Evolutionary conservation across 2,888 invertebrate genomes (phyloP), one percentile per base, ranked within the genome.

Genomic region (Ormyrus thymus): DNA sequence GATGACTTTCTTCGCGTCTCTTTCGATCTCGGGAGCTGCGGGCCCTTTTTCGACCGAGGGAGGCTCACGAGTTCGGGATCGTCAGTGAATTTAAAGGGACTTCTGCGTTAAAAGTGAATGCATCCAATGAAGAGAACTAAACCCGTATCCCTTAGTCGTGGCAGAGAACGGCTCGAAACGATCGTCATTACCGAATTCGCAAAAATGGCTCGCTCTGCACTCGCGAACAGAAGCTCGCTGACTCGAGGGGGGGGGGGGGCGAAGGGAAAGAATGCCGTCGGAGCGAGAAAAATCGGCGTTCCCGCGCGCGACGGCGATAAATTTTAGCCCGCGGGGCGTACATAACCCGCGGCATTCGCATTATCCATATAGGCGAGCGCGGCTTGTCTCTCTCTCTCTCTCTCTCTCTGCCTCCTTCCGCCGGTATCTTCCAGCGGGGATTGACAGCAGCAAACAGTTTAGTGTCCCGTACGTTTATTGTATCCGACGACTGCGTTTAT

Each of bases 391-490:
- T 15, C 43, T 64, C 29, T 46, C 62, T 46, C 53, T 61, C 56
- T 15, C 29, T 29, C 3, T 29, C 78, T 84, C 86, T 85, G 84
- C 84, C 11, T 15, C 15, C 58, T 56, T n/a, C 10, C n/a, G 10
- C 62, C 61, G 6, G 29, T 29, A 29, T 29, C 29, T 29, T 29
- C 29, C 29, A 29, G 29, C 11, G 10, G 43, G 85, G 85, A 87
- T 88, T 88, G 88, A 89, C 88, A 89, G 86, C 86, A 85, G 88
- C 88, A 87, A 89, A 89, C 89, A 89, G 88, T 89, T 89, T 89
- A 89, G 88, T 88, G 88, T 88, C 88, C 85, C 86, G 87, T 87
- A 85, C 86, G 86, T 87, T 89, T 89, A 89, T 89, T 89, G 87
- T 88, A 86, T 86, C 85, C 84, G 85, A 85, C 85, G 85, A 85